These are phyloP conservation scores for Schrankia costaestrigalis DNA, from an alignment of 2,888 invertebrate genomes.

Conservation along the genomic window DNA sequence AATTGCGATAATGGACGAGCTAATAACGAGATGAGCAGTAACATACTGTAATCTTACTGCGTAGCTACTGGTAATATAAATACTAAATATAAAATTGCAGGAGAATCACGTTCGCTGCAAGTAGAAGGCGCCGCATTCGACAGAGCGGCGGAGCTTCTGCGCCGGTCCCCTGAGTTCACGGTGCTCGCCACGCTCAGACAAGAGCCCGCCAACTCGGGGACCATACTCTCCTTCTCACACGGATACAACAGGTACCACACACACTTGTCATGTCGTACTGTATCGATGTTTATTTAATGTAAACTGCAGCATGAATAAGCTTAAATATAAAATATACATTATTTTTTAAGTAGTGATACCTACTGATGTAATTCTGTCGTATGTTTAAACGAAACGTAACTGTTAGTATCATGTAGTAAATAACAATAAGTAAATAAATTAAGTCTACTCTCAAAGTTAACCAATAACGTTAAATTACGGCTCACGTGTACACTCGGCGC, in stretches of 20 bases:
- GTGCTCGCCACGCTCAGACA: slow-evolving; percentile 88
- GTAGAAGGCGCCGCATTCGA: slow-evolving; percentile 85
- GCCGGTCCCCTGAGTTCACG: slow-evolving; percentile 89
- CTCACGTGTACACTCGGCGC: background rate
- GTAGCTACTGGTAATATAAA: no score
- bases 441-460: background rate
- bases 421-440: background rate
- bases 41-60: no score
- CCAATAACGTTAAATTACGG: background rate
- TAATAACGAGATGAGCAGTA: no score
- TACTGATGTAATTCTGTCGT: slow-evolving; percentile 12
- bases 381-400: slow-evolving; percentile 7
- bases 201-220: slow-evolving; percentile 90
- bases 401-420: background rate
- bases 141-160: slow-evolving; percentile 84
- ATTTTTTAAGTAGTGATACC: slow-evolving; percentile 3
- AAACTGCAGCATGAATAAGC: slow-evolving; percentile 24
- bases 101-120: slow-evolving; percentile 86
- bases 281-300: no score
- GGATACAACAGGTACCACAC: slow-evolving; percentile 85
- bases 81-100: no score
- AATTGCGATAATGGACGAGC: no score
- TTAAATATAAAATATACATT: slow-evolving; percentile 9
- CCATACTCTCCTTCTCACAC: slow-evolving; percentile 90
- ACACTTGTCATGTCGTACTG: no score